These are phyloP conservation scores for Elymnias hypermnestra DNA, from an alignment of 1,140 invertebrate genomes.

Conservation along the genomic window DNA sequence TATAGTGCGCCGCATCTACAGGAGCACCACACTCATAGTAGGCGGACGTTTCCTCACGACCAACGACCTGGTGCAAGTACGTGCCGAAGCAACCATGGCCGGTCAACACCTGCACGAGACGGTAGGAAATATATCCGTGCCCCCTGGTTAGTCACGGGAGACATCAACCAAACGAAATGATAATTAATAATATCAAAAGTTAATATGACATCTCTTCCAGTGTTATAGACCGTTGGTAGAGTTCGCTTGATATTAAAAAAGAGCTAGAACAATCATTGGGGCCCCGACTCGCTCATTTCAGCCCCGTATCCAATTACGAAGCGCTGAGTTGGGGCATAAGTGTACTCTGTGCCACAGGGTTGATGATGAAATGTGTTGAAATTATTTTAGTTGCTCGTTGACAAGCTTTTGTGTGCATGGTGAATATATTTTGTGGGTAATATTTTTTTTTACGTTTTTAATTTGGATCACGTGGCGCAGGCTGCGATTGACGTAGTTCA, in stretches of 20 bases:
- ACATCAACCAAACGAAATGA: too few relatives aligned
- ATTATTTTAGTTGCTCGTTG: conserved; percentile 16
- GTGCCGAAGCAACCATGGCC: too few relatives aligned
- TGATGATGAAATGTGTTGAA: conserved; percentile 9
- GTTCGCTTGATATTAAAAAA: conserved; percentile 10
- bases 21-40: too few relatives aligned
- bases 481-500: neutral
- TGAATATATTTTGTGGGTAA: neutral
- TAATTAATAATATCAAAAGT: too few relatives aligned
- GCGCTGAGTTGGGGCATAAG: conserved; percentile 13
- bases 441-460: neutral
- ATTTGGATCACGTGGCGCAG: neutral
- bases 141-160: too few relatives aligned
- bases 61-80: too few relatives aligned
- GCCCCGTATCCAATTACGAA: conserved; percentile 17
- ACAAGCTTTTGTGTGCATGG: conserved; percentile 9
- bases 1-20: too few relatives aligned
- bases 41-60: too few relatives aligned
- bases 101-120: too few relatives aligned
- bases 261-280: conserved; percentile 12
- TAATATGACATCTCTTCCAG: too few relatives aligned
- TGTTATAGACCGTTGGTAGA: too few relatives aligned
- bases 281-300: conserved; percentile 18
- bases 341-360: neutral
- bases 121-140: too few relatives aligned